Percentiles rank a stretch among this genome's conserved stretches.
Conservation (phyloP, 1,140 invertebrate species). For the Macrocentrus cingulum region DNA sequence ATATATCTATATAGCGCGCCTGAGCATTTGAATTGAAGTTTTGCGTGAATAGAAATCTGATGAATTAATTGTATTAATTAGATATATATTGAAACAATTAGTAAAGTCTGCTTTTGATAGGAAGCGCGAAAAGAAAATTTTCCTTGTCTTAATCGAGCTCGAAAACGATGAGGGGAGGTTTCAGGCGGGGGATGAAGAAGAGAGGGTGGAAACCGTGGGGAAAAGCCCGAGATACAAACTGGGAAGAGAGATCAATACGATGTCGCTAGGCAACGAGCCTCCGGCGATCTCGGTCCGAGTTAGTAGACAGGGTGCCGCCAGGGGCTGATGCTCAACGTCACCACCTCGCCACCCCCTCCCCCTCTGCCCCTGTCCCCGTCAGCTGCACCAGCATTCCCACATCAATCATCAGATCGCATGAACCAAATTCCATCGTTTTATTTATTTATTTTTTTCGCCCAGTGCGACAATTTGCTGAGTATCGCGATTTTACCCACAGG, state of each 20-base stretch:
- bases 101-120: too few relatives aligned
- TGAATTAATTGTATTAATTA: too few relatives aligned
- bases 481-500: too few relatives aligned
- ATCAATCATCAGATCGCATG: not conserved
- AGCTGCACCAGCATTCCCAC: conserved; percentile 15
- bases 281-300: conserved; percentile 56
- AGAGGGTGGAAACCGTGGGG: conserved; percentile 35
- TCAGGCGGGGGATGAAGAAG: conserved; percentile 25
- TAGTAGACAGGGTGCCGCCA: conserved; percentile 59
- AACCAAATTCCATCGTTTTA: not conserved
- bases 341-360: conserved; percentile 18
- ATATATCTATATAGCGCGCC: too few relatives aligned
- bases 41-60: too few relatives aligned
- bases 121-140: conserved; percentile 18
- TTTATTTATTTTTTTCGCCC: too few relatives aligned
- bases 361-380: conserved; percentile 19
- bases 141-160: not conserved
- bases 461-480: too few relatives aligned
- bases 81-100: too few relatives aligned
- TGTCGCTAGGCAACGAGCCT: conserved; percentile 59
- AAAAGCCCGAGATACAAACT: conserved; percentile 47
- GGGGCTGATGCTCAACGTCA: conserved; percentile 32
- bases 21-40: too few relatives aligned
- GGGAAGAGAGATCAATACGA: conserved; percentile 56
- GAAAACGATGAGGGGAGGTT: not conserved